A percentile compares a stretch with the other conserved stretches of the same genome.
These are phyloP conservation scores for Emydura subglobosa DNA, from an alignment of 2,113 vertebrate species.

Conservation along the genomic window DNA sequence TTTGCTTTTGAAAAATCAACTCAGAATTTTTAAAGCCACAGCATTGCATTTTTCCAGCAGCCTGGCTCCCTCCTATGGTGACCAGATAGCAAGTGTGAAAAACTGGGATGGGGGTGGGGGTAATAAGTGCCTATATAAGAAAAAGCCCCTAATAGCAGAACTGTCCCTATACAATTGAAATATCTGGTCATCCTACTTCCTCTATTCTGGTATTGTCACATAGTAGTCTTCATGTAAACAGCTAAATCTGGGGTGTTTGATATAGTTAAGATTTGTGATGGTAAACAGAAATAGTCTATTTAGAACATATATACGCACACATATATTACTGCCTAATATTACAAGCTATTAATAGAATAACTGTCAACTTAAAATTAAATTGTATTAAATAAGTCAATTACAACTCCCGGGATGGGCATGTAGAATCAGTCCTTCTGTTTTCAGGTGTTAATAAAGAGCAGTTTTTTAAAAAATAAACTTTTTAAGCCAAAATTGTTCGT, in stretches of 20 bases:
- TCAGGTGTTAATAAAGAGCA: not conserved
- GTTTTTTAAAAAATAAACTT: not conserved
- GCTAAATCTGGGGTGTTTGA: not conserved
- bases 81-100: no score
- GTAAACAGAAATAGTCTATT: not conserved
- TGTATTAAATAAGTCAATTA: not conserved
- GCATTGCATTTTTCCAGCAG: not conserved
- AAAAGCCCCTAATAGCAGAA: no score
- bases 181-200: no score
- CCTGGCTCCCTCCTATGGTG: not conserved
- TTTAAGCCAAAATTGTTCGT: accelerated
- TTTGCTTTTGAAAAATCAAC: not conserved
- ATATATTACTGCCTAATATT: not conserved
- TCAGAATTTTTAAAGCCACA: not conserved
- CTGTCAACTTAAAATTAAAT: not conserved
- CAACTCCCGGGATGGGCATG: not conserved
- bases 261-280: not conserved
- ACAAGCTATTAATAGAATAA: not conserved
- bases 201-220: not conserved
- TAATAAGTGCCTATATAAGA: no score
- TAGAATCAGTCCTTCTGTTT: not conserved
- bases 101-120: no score
- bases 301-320: not conserved
- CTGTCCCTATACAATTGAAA: no score
- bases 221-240: not conserved